Base-by-base conservation (phyloP, 2,888 invertebrate species). In the Julus scandinavius region DNA sequence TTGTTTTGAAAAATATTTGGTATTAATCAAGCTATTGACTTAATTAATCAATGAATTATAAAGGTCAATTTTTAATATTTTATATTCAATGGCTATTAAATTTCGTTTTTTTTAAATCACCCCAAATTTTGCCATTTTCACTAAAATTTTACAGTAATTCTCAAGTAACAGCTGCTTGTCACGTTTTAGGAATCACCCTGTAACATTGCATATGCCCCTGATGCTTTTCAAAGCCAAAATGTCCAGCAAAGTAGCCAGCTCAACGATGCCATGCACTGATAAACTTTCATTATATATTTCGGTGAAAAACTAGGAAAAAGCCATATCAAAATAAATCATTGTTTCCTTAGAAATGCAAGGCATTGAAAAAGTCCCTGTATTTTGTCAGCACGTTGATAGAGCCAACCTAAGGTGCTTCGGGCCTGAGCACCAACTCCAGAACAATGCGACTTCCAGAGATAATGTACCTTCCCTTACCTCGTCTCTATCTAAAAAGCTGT, bases 261-360 rank as follows among this genome's bases (percentile, higher is more conserved):
- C 58, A 17, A 15, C 15, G 58, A 58, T 58, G 58, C 58, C 58
- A 58, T 17, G 58, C 58, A 58, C 58, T 58, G 58, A 58, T 58
- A 58, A 58, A 58, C 58, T 58, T 58, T 58, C 58, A 15, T 58
- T 58, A 11, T 58, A 11, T 15, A 58, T 58, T 58, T 58, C 58
- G 58, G 11, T 58, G 58, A 58, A 58, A 58, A 58, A 58, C 58
- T 58, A 58, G 58, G 58, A 58, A 58, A 49, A 58, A 58, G 58
- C 58, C 58, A 58, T 17, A 58, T 58, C 58, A 58, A 58, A 58
- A 58, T 58, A 58, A 49, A 15, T 58, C 58, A 58, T 58, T 58
- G 58, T 58, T 58, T 58, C 58, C 58, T 58, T 58, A 15, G 58
- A 58, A 58, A 58, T 58, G 58, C 58, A 17, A 58, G 58, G 58